phyloP scores from a whole-genome alignment of 1,140 invertebrate genomes.

The Ceratosolen solmsi region DNA sequence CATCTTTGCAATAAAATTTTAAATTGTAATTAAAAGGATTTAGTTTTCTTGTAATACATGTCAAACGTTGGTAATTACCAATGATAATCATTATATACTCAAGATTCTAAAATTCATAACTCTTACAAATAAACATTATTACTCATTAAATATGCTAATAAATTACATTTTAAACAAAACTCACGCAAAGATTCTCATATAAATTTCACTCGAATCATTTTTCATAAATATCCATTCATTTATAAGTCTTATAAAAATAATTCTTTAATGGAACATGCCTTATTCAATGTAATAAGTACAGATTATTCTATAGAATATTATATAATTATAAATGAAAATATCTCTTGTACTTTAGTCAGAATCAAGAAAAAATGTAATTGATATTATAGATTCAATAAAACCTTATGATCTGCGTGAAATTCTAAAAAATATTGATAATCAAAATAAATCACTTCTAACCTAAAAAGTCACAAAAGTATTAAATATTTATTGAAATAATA shows the following conservation, averaged over 20 bases:
- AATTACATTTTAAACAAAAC: not conserved
- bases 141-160: not conserved
- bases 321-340: not conserved
- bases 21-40: conserved; percentile 45
- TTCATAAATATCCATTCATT: not conserved
- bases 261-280: not conserved
- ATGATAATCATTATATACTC: conserved; percentile 54
- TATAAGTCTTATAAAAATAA: not conserved
- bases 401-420: not conserved
- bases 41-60: conserved; percentile 28
- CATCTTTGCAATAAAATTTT: conserved; percentile 37
- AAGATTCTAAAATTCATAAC: conserved; percentile 44
- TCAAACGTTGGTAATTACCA: conserved; percentile 52
- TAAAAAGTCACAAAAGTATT: conserved; percentile 13
- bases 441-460: conserved; percentile 38
- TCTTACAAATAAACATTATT: not conserved
- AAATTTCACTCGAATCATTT: not conserved
- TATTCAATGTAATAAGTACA: not conserved
- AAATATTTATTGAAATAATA: not conserved
- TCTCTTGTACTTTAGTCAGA: not conserved
- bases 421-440: not conserved
- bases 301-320: not conserved
- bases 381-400: not conserved
- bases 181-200: not conserved
- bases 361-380: not conserved